A percentile compares a stretch with the other conserved stretches of the same genome.
Evolutionary conservation across 2,113 vertebrate genomes (phyloP).

Genomic region (Sander lucioperca): DNA sequence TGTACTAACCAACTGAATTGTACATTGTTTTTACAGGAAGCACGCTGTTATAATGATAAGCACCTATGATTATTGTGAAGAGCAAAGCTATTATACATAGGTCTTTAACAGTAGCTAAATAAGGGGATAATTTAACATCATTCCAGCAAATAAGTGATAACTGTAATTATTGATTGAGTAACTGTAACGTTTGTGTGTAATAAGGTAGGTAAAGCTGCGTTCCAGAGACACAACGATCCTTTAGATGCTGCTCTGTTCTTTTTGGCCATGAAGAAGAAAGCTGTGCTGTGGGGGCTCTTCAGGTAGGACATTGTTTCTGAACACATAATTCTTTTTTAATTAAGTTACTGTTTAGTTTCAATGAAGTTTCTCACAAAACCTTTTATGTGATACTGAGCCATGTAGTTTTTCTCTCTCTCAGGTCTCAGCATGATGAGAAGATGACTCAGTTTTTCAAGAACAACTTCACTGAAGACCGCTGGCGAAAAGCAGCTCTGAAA

Average conservation of each 20-base stretch:
- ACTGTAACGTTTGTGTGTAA: constrained; percentile 20
- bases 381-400: not conserved
- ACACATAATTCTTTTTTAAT: not conserved
- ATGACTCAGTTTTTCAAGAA: constrained; percentile 99
- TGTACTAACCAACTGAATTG: not conserved
- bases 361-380: not conserved
- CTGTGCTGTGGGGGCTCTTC: constrained; percentile 97
- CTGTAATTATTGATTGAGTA: not conserved
- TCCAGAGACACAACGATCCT: constrained; percentile 96
- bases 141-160: not conserved
- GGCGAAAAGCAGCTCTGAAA: constrained; percentile 97
- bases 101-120: not conserved
- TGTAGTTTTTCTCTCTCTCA: constrained; percentile 65
- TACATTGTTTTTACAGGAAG: not conserved
- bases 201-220: constrained; percentile 92
- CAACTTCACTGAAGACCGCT: constrained; percentile 96
- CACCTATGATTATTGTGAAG: not conserved
- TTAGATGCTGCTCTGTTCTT: constrained; percentile 97
- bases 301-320: constrained; percentile 81
- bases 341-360: not conserved
- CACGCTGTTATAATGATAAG: not conserved
- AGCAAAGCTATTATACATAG: not conserved
- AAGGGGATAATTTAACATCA: not conserved
- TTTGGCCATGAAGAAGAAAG: constrained; percentile 98
- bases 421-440: constrained; percentile 97